phyloP scores from a whole-genome alignment of 2,113 vertebrate genomes.

The Microcebus tavaratra region DNA sequence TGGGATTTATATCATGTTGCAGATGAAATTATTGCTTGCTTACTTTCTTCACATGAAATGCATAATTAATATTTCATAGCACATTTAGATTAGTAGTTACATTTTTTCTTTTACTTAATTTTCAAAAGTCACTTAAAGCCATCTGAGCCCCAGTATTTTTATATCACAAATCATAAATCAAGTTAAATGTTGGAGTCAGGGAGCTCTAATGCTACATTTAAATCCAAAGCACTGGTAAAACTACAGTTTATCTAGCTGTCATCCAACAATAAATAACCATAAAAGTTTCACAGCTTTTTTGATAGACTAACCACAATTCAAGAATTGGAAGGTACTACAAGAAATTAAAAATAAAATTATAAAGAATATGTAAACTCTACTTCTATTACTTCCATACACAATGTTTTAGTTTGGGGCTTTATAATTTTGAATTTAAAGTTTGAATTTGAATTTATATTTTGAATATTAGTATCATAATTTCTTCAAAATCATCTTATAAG shows the following conservation, averaged over 20 bases:
- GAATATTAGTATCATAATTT: slow-evolving; percentile 46
- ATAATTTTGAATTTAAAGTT: neutral
- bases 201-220: slow-evolving; percentile 77
- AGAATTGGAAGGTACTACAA: slow-evolving; percentile 36
- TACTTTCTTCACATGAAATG: slow-evolving; percentile 81
- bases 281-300: slow-evolving; percentile 45
- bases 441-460: too few species aligned
- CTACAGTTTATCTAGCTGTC: slow-evolving; percentile 71
- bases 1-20: slow-evolving; percentile 81
- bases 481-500: neutral
- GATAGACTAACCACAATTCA: slow-evolving; percentile 27
- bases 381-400: neutral
- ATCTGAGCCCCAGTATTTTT: slow-evolving; percentile 77
- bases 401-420: neutral
- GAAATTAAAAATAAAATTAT: slow-evolving; percentile 50
- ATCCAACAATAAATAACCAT: slow-evolving; percentile 58
- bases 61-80: slow-evolving; percentile 84
- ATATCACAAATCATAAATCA: slow-evolving; percentile 82
- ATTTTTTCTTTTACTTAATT: slow-evolving; percentile 83
- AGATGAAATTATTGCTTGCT: slow-evolving; percentile 84
- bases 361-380: neutral
- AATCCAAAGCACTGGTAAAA: slow-evolving; percentile 70
- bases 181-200: slow-evolving; percentile 80
- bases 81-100: slow-evolving; percentile 79
- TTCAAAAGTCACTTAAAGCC: slow-evolving; percentile 79